Base-by-base conservation (phyloP, 2,113 vertebrate species). In the Melanerpes formicivorus region DNA sequence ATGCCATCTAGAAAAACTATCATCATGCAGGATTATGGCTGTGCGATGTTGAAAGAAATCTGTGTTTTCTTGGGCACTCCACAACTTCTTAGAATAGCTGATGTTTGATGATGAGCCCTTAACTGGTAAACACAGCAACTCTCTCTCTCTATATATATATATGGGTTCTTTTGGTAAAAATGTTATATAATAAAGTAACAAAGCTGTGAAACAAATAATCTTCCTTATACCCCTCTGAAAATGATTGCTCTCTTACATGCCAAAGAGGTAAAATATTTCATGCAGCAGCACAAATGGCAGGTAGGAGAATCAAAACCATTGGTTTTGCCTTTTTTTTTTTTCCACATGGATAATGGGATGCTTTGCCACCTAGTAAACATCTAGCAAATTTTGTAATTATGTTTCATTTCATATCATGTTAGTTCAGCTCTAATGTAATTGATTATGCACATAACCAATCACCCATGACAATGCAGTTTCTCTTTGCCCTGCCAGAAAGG, bases 391-490 rank as follows among this genome's bases (percentile, higher is more conserved):
- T 5, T 71, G 44, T 13, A 56, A 56, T 73, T 40, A 60, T 29
- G 54, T 64, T 66, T 62, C 11, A 26, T 60, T 50, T 56, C 18
- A 30, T 62, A 74, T 9, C 32, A 23, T 2, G 6, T 66, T 27
- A 32, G 37, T 46, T 78, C 78, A 84, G 16, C 22, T 65, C 26
- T 21, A 18, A 60, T 4, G 21, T 29, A 74, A 64, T 18, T 27
- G 32, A 60, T 37, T 25, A 72, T 3, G 5, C 46, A 17, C 2
- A 3, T 65, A 79, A 62, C 30, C 29, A 50, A 67, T 25, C 58
- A n/a, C 17, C 8, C 34, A n/a, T 8, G 14, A n/a, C 27, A 84
- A 71, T 0, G 14, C 0, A 0, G 37, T 63, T 88, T 67, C 48
- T 50, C n/a, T 52, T 22, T 48, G 21, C 78, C 62, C 16, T 58